Percentiles rank a stretch among this genome's conserved stretches.
Conservation (phyloP, 35 echinoderm and acorn worm species). For the Chiridota heheva region DNA sequence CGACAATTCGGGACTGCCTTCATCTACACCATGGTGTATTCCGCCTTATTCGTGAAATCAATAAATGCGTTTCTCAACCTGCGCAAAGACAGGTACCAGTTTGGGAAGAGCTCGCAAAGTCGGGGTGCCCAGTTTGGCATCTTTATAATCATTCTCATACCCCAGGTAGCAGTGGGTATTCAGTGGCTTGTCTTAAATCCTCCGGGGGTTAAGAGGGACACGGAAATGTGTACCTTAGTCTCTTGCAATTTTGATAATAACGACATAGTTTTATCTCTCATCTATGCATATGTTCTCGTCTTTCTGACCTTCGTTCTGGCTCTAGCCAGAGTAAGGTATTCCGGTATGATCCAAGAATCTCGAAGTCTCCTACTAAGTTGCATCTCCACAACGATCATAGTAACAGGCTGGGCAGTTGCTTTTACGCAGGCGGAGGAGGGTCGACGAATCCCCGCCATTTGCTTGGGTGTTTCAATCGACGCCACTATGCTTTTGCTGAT, state of each 20-base stretch:
- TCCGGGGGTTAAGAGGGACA: constrained; percentile 2
- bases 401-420: constrained; percentile 37
- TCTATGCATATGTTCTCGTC: constrained; percentile 52
- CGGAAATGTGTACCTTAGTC: not conserved
- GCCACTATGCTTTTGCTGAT: constrained; percentile 51
- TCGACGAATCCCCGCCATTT: constrained; percentile 15
- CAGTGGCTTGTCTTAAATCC: constrained; percentile 50
- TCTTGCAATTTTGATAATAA: constrained; percentile 17
- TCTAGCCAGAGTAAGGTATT: not conserved
- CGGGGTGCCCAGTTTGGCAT: constrained; percentile 3
- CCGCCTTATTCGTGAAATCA: constrained; percentile 47
- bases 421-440: constrained; percentile 11
- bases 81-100: not conserved
- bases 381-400: constrained; percentile 13
- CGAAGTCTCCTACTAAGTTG: constrained; percentile 29
- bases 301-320: constrained; percentile 33
- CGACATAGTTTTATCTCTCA: constrained; percentile 39
- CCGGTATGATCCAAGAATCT: constrained; percentile 29
- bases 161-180: constrained; percentile 30
- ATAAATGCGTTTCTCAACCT: constrained; percentile 7
- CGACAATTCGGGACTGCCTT: constrained; percentile 56
- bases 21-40: constrained; percentile 43
- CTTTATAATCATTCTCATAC: constrained; percentile 43
- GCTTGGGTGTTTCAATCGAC: constrained; percentile 42
- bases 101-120: not conserved